A percentile compares a stretch with the other conserved stretches of the same genome.
phyloP scores from a whole-genome alignment of 2,797 vertebrate species.

The Telmatherina bonti region DNA sequence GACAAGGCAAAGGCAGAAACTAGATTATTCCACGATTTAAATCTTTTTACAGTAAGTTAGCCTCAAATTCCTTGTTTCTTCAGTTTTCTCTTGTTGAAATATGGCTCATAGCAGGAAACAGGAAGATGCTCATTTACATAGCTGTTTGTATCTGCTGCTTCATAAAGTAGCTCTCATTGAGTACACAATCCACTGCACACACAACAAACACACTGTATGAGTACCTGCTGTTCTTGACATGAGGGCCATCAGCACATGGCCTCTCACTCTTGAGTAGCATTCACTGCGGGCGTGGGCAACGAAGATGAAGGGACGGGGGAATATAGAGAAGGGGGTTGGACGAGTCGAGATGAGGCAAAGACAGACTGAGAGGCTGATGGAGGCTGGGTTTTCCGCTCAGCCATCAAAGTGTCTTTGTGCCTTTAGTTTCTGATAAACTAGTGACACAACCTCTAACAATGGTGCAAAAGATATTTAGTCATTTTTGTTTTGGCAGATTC shows the following conservation, averaged over 20 bases:
- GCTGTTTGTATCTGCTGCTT: slow-evolving; percentile 63
- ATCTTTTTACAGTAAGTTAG: slow-evolving; percentile 4
- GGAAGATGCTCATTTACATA: slow-evolving; percentile 60
- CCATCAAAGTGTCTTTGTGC: slow-evolving; percentile 23
- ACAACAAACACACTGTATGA: slow-evolving; percentile 62
- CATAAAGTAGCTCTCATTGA: slow-evolving; percentile 62
- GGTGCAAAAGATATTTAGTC: slow-evolving; percentile 13
- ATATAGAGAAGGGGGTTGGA: slow-evolving; percentile 38
- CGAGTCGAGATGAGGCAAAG: slow-evolving; percentile 45
- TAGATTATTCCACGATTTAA: slow-evolving; percentile 16
- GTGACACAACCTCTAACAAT: slow-evolving; percentile 22
- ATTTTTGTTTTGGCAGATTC: slow-evolving; percentile 15
- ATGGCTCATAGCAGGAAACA: slow-evolving; percentile 55
- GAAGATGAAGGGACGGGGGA: slow-evolving; percentile 58
- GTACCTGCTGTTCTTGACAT: slow-evolving; percentile 69
- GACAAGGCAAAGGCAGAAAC: not conserved
- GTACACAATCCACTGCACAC: slow-evolving; percentile 45
- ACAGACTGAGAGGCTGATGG: slow-evolving; percentile 35
- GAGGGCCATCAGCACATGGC: slow-evolving; percentile 66
- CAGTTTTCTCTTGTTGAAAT: slow-evolving; percentile 45
- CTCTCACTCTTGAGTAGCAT: slow-evolving; percentile 51
- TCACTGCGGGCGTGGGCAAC: slow-evolving; percentile 41
- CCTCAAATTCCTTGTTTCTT: slow-evolving; percentile 7
- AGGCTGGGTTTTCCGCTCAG: slow-evolving; percentile 61
- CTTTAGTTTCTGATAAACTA: slow-evolving; percentile 24